Conservation (phyloP, 2,113 vertebrate genomes). For the Caranx ignobilis region DNA sequence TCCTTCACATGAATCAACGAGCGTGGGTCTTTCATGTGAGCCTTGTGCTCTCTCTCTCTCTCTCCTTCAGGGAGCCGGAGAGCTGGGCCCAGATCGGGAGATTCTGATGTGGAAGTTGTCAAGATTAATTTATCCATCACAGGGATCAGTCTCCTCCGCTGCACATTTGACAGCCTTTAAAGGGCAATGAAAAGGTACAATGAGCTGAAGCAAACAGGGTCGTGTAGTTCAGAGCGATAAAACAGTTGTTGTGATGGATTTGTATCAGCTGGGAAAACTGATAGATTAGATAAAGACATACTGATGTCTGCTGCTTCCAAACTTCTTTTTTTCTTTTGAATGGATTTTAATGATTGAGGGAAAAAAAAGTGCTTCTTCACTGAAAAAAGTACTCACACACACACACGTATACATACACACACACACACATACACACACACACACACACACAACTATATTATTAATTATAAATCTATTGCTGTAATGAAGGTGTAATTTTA, state of each 20-base stretch:
- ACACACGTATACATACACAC: background rate
- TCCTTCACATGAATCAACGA: conserved; percentile 32
- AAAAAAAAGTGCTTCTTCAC: background rate
- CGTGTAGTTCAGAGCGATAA: conserved; percentile 23
- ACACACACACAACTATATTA: background rate
- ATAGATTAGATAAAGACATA: background rate
- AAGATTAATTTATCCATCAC: conserved; percentile 53
- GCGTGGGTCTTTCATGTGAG: conserved; percentile 14
- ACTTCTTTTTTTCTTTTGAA: background rate
- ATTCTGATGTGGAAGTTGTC: conserved; percentile 46
- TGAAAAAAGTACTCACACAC: background rate
- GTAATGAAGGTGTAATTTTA: background rate
- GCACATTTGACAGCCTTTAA: conserved; percentile 49
- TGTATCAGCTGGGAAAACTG: background rate
- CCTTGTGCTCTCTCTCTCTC: background rate
- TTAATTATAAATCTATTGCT: background rate
- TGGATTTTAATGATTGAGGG: background rate
- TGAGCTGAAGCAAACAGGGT: conserved; percentile 36
- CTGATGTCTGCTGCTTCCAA: background rate
- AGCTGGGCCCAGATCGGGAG: background rate
- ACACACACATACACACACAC: background rate
- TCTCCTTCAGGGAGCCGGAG: background rate
- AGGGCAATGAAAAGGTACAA: conserved; percentile 28
- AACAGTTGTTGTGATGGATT: conserved; percentile 18
- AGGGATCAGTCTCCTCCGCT: conserved; percentile 2